Evolutionary conservation across 2,797 vertebrate species (phyloP), one percentile per base, ranked within the genome.

Genomic region (Acipenser ruthenus): DNA sequence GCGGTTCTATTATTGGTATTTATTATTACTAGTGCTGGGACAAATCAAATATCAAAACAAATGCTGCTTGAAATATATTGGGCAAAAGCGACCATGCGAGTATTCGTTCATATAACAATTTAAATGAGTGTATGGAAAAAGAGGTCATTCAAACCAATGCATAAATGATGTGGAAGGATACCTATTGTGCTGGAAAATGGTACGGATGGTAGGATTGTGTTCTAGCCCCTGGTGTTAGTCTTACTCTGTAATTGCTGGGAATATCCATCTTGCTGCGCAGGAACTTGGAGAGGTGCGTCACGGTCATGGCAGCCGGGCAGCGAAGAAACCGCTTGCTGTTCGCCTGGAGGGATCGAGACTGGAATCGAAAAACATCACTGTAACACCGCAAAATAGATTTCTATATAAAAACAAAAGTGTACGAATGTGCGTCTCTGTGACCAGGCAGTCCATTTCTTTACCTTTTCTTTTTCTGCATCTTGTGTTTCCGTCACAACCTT

Each of bases 181-280:
- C 37, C 37, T 37, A 37, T 37, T 37, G 37, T 37, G 37, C 37
- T 37, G 37, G 37, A 37, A 37, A 37, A 37, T 5, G 37, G 37
- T 37, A 37, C 37, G 4, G 37, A 5, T 37, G 37, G 5, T 5
- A 37, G 37, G 37, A 0, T 37, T 37, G 37, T 37, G 37, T 4
- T 37, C 37, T 37, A 65, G 37, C 3, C 37, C 37, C 37, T 37
- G 37, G 37, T 37, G 37, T 37, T 37, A 5, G 37, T 37, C 78
- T 71, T 74, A 87, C 90, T 81, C 84, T 85, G 79, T 90, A 91
- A 67, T 86, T 87, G 86, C 82, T 88, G 72, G 90, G 90, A 10
- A 92, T 88, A 0, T 92, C 90, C 90, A 92, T 91, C 74, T 91
- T 92, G 76, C 90, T 91, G 62, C 87, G 85, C 63, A 92, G 85